Evolutionary conservation across 2,888 invertebrate species (phyloP), one percentile per base, ranked within the genome.

Genomic region (Hemistola chrysoprasaria): DNA sequence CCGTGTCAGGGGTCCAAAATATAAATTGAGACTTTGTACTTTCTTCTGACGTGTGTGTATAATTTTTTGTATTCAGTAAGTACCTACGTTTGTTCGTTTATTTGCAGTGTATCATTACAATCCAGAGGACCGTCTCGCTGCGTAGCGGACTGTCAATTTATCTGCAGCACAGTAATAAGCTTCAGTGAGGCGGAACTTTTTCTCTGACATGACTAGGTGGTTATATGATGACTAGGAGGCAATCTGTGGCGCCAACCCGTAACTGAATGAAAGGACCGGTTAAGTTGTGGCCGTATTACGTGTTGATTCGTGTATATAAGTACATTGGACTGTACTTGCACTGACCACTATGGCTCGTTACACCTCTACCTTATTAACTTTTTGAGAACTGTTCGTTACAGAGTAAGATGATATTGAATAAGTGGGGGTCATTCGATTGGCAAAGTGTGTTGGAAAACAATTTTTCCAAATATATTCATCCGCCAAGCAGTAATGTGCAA

Each of bases 231-330:
- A 34, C 43, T 34, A n/a, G 25, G 11, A 23, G 16, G n/a, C 27
- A 27, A 9, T 16, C 43, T 38, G 34, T 35, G 43, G 43, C 30
- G 28, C 27, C 29, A n/a, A n/a, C n/a, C n/a, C 16, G 23, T 11
- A 37, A 25, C 44, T 52, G 52, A 55, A 55, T 52, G 52, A 48
- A 48, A 31, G 8, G 40, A 55, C 55, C 55, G 52, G 52, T 52
- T n/a, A n/a, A n/a, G n/a, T n/a, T 52, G 21, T 28, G 6, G 27
- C 21, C 16, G 16, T 3, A 4, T 16, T 16, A 16, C 16, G 16
- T 16, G 16, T 4, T 20, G 27, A 7, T 42, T 27, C 29, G 32
- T 11, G 43, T 38, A 38, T 31, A 36, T 31, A 38, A 40, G 38
- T 26, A 40, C 46, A 48, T 41, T 34, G 27, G 21, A 38, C 20